A percentile compares a stretch with the other conserved stretches of the same genome.
phyloP scores from a whole-genome alignment of 2,888 invertebrate species.

The Allophyes oxyacanthae region DNA sequence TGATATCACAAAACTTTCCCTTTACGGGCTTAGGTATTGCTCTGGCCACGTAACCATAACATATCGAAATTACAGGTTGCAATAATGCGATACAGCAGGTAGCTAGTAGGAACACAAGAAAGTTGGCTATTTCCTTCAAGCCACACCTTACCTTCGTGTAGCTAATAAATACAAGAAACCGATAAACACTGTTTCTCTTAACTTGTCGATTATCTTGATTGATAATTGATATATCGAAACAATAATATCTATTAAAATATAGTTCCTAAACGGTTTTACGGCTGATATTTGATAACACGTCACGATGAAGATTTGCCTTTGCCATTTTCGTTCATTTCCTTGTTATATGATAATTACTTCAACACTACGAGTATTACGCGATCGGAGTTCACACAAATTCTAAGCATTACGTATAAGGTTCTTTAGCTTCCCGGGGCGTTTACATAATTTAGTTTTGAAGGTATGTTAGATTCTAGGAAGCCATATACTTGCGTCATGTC shows the following conservation, averaged over 20 bases:
- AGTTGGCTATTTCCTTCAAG: conserved; percentile 38
- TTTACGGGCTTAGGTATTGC: conserved; percentile 14
- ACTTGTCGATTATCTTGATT: conserved; percentile 1
- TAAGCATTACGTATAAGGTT: conserved; percentile 22
- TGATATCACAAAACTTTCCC: conserved; percentile 42
- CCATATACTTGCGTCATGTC: conserved; percentile 40
- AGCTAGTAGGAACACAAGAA: conserved; percentile 24
- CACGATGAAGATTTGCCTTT: conserved; percentile 16
- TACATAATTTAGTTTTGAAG: conserved; percentile 17
- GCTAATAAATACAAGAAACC: conserved; percentile 3
- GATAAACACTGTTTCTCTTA: conserved; percentile 7
- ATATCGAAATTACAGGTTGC: conserved; percentile 43
- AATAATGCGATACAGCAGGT: conserved; percentile 26
- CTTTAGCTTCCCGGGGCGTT: conserved; percentile 21
- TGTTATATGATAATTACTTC: conserved; percentile 40
- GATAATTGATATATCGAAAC: background rate
- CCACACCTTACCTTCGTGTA: conserved; percentile 10
- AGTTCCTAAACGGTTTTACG: background rate
- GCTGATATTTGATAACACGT: background rate
- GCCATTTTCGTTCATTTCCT: conserved; percentile 42
- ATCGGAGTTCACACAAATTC: conserved; percentile 30
- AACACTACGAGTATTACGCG: conserved; percentile 35
- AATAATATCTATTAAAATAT: background rate
- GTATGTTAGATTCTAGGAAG: conserved; percentile 26
- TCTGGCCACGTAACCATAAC: conserved; percentile 36